phyloP scores from a whole-genome alignment of 2,888 invertebrate species.

The Smittia aterrima region DNA sequence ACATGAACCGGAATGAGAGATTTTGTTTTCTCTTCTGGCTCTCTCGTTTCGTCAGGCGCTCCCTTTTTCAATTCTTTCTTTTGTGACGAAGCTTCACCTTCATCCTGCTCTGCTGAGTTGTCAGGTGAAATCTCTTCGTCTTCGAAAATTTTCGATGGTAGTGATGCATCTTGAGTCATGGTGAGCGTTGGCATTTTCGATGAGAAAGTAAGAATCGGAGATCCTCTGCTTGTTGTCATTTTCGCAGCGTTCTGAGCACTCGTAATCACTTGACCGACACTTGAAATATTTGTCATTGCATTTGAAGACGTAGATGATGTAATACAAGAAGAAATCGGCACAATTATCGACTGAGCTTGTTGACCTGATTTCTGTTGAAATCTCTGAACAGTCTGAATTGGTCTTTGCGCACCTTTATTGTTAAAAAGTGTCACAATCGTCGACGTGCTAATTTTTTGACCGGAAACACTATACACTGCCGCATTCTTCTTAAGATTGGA shows the following conservation, averaged over 20 bases:
- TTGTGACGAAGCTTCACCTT: constrained; percentile 43
- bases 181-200: constrained; percentile 60
- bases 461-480: constrained; percentile 48
- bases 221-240: constrained; percentile 57
- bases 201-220: constrained; percentile 56
- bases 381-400: constrained; percentile 40
- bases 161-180: constrained; percentile 58
- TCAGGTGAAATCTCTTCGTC: constrained; percentile 66
- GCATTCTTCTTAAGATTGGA: constrained; percentile 48
- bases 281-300: constrained; percentile 45
- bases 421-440: constrained; percentile 51
- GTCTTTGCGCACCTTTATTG: constrained; percentile 48
- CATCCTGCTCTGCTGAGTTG: constrained; percentile 51
- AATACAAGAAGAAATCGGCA: constrained; percentile 14
- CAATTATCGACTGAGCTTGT: constrained; percentile 34
- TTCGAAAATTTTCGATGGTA: constrained; percentile 67
- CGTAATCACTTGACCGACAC: background rate
- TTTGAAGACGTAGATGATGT: constrained; percentile 50
- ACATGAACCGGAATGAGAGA: constrained; percentile 45
- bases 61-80: background rate
- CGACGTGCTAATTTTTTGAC: constrained; percentile 49
- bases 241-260: constrained; percentile 53
- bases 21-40: constrained; percentile 36
- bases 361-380: constrained; percentile 41
- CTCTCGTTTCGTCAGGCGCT: background rate